Evolutionary conservation across 2,888 invertebrate genomes (phyloP), one percentile per base, ranked within the genome.

Genomic region (Aporophyla lueneburgensis): DNA sequence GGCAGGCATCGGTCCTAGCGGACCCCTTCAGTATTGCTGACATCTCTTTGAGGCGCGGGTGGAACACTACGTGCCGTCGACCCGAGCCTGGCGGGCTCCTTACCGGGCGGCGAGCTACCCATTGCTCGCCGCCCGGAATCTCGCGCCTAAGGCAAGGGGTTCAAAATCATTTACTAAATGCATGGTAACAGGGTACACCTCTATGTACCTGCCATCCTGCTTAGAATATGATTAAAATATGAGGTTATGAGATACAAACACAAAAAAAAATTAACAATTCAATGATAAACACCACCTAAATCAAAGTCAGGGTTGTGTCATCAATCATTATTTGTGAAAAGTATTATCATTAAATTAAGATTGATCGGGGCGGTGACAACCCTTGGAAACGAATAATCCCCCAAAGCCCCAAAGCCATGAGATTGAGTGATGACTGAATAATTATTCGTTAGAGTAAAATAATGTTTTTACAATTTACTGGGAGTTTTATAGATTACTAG

Each of bases 331-430:
- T 33, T 33, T 33, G 40, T 12, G 16, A 43, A 65, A 68, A 71
- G 43, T 59, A 76, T 70, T 12, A 24, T 65, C 0, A 46, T 65
- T 24, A n/a, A n/a, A 63, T 63, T 72, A 72, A 61, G 81, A 81
- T 76, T 66, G 76, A 81, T 81, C 16, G 56, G 21, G 24, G 16
- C 7, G 24, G 14, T 71, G 71, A 76, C 56, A 69, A 75, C 51
- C 33, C 70, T 53, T 72, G 46, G 49, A 61, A 59, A 51, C 21
- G 40, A 71, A 69, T 72, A 61, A 66, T 62, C 24, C 43, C 10
- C n/a, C 5, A 10, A 59, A 19, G 14, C 24, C n/a, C n/a, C n/a
- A 10, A n/a, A 59, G 27, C 24, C 27, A 43, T 54, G 21, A 62
- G 12, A 24, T 56, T 43, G 46, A 74, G 40, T 66, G 7, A 71